Evolutionary conservation across 2,797 vertebrate genomes (phyloP).

Genomic region (Typhlichthys eigenmanni): DNA sequence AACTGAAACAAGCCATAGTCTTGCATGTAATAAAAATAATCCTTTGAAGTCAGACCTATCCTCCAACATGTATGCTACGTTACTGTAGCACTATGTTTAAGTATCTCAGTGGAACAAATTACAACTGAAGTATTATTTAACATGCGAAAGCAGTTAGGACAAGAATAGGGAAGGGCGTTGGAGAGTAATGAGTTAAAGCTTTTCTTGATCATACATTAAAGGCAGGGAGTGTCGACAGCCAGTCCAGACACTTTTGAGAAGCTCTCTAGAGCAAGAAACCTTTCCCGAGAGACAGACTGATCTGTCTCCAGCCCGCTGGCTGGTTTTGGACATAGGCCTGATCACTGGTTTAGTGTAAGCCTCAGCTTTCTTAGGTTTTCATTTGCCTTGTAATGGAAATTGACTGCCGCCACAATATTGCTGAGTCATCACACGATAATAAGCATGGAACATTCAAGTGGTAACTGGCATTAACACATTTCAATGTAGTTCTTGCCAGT

Average conservation of each 20-base stretch:
- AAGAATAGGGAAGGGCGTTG: slow-evolving; percentile 65
- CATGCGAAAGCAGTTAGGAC: slow-evolving; percentile 76
- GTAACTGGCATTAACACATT: background rate
- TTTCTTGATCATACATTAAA: slow-evolving; percentile 79
- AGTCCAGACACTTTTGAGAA: slow-evolving; percentile 72
- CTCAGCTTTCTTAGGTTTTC: slow-evolving; percentile 1
- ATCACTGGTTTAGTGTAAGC: slow-evolving; percentile 24
- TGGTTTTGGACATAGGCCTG: slow-evolving; percentile 39
- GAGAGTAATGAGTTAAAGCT: slow-evolving; percentile 73
- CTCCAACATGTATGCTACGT: slow-evolving; percentile 18
- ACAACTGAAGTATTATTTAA: slow-evolving; percentile 71
- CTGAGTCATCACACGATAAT: background rate
- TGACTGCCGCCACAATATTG: background rate
- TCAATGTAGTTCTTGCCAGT: background rate
- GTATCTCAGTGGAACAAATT: slow-evolving; percentile 74
- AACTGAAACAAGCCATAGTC: slow-evolving; percentile 8
- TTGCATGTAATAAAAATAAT: slow-evolving; percentile 40
- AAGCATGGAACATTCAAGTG: background rate
- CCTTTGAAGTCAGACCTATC: slow-evolving; percentile 1
- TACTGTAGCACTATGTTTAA: slow-evolving; percentile 48
- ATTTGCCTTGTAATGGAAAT: background rate
- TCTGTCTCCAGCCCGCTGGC: slow-evolving; percentile 58
- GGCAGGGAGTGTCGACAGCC: slow-evolving; percentile 71
- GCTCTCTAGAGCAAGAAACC: slow-evolving; percentile 59
- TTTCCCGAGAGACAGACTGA: slow-evolving; percentile 63